Evolutionary conservation across 2,113 vertebrate species (phyloP).

Genomic region (Vombatus ursinus): DNA sequence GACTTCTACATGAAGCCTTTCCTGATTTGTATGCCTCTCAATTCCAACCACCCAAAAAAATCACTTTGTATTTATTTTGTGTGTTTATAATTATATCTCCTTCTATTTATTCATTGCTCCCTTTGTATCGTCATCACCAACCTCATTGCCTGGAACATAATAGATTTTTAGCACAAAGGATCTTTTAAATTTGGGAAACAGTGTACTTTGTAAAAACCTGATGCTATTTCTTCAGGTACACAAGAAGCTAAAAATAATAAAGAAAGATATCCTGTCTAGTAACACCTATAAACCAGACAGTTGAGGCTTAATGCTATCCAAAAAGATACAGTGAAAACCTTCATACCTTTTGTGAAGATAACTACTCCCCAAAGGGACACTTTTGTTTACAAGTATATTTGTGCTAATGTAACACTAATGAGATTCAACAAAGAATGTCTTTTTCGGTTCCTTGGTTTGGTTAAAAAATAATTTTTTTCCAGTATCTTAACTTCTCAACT

Average conservation of each 20-base stretch:
- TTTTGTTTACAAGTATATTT: constrained; percentile 36
- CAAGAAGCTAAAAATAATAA: constrained; percentile 46
- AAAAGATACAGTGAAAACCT: constrained; percentile 19
- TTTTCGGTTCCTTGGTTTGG: constrained; percentile 14
- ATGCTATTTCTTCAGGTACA: constrained; percentile 42
- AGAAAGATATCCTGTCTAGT: constrained; percentile 4
- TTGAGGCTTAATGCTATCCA: constrained; percentile 38
- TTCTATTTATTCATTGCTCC: neutral
- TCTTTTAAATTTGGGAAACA: constrained; percentile 30
- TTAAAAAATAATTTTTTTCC: constrained; percentile 12
- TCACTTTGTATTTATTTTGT: neutral
- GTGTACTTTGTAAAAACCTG: constrained; percentile 43
- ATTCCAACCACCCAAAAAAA: neutral
- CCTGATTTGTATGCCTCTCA: neutral
- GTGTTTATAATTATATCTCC: neutral
- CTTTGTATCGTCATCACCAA: neutral
- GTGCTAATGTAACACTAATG: neutral
- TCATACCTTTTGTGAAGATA: constrained; percentile 3
- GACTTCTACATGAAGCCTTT: neutral
- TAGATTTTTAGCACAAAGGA: constrained; percentile 33
- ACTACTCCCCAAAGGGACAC: neutral
- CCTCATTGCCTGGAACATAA: neutral
- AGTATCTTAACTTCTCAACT: constrained; percentile 20
- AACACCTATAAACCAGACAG: constrained; percentile 21
- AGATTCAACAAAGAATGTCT: constrained; percentile 42